Evolutionary conservation across 2,888 invertebrate species (phyloP).

Genomic region (Drosophila eohydei): DNA sequence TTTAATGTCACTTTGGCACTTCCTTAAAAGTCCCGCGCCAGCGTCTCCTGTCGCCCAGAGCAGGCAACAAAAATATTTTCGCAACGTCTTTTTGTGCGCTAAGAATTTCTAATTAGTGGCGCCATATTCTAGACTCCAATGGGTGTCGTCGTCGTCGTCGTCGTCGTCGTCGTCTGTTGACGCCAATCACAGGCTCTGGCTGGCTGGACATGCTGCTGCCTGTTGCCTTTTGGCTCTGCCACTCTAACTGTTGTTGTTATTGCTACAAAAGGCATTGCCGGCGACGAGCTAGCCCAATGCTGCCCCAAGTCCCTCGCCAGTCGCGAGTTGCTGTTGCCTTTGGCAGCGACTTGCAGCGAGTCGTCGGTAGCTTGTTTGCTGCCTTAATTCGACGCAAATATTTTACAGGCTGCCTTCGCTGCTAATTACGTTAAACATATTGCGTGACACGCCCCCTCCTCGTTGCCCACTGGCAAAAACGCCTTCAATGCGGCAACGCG

Average conservation of each 20-base stretch:
- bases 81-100: slow-evolving; percentile 67
- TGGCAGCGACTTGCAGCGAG: slow-evolving; percentile 16
- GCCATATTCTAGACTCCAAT: slow-evolving; percentile 76
- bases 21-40: slow-evolving; percentile 67
- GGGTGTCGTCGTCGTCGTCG: slow-evolving; percentile 50
- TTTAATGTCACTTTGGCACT: slow-evolving; percentile 80
- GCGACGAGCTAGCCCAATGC: slow-evolving; percentile 17
- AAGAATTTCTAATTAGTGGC: slow-evolving; percentile 80
- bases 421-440: slow-evolving; percentile 79
- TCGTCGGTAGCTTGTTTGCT: slow-evolving; percentile 70
- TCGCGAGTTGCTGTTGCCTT: slow-evolving; percentile 26
- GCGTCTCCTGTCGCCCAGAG: slow-evolving; percentile 53
- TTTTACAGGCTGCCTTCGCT: slow-evolving; percentile 61
- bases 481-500: slow-evolving; percentile 4
- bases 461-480: not conserved
- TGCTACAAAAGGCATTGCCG: slow-evolving; percentile 61
- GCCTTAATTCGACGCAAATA: slow-evolving; percentile 78
- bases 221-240: slow-evolving; percentile 3
- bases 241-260: slow-evolving; percentile 62
- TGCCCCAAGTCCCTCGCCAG: slow-evolving; percentile 13
- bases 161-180: slow-evolving; percentile 44
- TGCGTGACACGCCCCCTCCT: slow-evolving; percentile 64
- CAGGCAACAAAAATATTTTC: slow-evolving; percentile 67
- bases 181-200: slow-evolving; percentile 55
- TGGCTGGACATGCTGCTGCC: slow-evolving; percentile 37